phyloP scores from a whole-genome alignment of 2,113 vertebrate species.

The Nymphicus hollandicus region DNA sequence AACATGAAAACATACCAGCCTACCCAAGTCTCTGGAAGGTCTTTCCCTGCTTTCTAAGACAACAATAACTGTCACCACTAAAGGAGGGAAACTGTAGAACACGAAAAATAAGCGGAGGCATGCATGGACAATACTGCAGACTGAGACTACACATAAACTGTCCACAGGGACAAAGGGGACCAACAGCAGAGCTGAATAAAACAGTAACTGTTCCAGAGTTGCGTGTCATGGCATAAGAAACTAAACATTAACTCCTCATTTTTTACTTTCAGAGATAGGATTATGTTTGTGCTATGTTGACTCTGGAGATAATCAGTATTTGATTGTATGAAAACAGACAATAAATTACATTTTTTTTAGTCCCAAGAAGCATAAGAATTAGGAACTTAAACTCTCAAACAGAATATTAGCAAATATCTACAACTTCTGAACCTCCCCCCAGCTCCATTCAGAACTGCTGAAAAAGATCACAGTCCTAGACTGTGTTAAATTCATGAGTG shows the following conservation, averaged over 20 bases:
- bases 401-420: background rate
- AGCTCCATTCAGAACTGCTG: background rate
- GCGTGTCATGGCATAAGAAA: background rate
- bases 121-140: background rate
- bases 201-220: background rate
- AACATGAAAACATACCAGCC: background rate
- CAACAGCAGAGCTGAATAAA: background rate
- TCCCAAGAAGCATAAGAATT: background rate
- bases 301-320: background rate
- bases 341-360: background rate
- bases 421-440: background rate
- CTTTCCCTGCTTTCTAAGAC: background rate
- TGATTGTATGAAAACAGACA: background rate
- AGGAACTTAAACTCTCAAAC: background rate
- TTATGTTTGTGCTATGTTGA: background rate
- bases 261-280: background rate
- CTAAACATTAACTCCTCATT: background rate
- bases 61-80: background rate
- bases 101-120: rapidly evolving
- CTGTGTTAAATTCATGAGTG: background rate
- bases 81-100: background rate
- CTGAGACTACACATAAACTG: background rate
- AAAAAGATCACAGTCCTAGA: background rate
- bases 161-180: background rate
- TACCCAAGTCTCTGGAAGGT: background rate